These are phyloP conservation scores for Anhinga anhinga DNA, from an alignment of 2,113 vertebrate species.

Conservation along the genomic window DNA sequence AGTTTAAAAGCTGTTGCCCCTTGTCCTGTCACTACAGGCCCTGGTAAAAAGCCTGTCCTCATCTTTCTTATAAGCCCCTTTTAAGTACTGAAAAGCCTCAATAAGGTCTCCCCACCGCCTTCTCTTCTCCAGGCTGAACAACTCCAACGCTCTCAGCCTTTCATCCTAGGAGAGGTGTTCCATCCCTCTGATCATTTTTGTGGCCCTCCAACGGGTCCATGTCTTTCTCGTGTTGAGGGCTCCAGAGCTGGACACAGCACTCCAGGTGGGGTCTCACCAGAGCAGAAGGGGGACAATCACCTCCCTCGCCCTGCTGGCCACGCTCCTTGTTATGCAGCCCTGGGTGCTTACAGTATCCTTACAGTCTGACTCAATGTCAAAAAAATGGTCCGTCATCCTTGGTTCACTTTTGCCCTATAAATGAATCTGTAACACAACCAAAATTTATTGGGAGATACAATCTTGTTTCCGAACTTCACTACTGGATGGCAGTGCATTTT, in stretches of 20 bases:
- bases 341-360: background rate
- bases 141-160: background rate
- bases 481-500: background rate
- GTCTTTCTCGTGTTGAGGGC: background rate
- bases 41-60: background rate
- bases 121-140: background rate
- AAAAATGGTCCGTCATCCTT: background rate
- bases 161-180: background rate
- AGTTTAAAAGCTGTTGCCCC: background rate
- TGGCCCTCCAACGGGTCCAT: background rate
- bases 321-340: fast-evolving
- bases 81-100: background rate
- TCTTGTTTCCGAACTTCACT: background rate
- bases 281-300: background rate
- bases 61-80: background rate
- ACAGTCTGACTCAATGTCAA: background rate
- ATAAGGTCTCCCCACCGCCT: background rate
- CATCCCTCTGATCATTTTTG: background rate
- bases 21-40: background rate
- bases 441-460: background rate
- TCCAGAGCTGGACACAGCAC: background rate
- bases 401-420: background rate
- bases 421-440: background rate
- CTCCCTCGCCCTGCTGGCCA: fast-evolving
- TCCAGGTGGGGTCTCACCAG: background rate